phyloP scores from a whole-genome alignment of 2,113 vertebrate species.

The Elgaria multicarinata region DNA sequence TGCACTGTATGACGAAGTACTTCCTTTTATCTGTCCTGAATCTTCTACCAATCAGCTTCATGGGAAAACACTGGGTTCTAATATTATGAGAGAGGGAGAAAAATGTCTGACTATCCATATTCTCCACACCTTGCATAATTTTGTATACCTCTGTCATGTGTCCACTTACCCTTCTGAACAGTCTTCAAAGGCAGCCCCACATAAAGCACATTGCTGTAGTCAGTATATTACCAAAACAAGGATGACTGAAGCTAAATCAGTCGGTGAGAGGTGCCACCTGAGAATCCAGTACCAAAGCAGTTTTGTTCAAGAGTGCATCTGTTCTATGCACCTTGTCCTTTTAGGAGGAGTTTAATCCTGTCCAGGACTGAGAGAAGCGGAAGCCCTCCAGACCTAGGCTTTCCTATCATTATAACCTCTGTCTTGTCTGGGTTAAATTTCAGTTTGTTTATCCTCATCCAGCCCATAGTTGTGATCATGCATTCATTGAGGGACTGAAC shows the following conservation, averaged over 20 bases:
- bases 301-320: neutral
- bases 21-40: too few relatives aligned
- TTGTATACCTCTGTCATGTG: too few relatives aligned
- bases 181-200: neutral
- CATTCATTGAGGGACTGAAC: neutral
- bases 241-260: neutral
- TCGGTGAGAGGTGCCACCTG: neutral
- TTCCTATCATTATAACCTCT: neutral
- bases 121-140: too few relatives aligned
- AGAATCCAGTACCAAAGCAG: neutral
- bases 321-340: neutral
- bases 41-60: too few relatives aligned
- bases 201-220: neutral
- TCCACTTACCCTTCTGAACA: neutral
- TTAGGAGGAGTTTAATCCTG: neutral
- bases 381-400: neutral
- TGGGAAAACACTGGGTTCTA: too few relatives aligned
- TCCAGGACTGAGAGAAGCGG: neutral
- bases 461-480: neutral
- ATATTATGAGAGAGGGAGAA: too few relatives aligned
- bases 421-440: neutral
- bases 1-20: too few relatives aligned
- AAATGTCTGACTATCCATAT: too few relatives aligned
- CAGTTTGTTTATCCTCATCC: neutral
- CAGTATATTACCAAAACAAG: neutral